Conservation (phyloP, 1,140 invertebrate genomes). For the Carcinoscorpius rotundicauda region DNA sequence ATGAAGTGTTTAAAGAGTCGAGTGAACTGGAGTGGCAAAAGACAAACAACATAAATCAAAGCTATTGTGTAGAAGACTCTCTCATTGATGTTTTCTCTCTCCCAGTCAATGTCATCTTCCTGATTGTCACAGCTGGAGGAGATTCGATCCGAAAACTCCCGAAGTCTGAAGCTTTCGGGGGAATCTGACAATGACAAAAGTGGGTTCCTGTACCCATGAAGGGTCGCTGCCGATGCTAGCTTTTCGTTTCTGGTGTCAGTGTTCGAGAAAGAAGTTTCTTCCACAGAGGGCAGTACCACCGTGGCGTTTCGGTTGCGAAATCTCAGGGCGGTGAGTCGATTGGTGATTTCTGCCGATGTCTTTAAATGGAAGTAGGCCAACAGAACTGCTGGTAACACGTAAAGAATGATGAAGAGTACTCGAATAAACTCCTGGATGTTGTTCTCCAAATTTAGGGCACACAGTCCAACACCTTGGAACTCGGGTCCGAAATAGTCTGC, state of each 20-base stretch:
- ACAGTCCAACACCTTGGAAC: constrained; percentile 29
- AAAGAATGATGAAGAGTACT: constrained; percentile 40
- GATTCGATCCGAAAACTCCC: constrained; percentile 2
- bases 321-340: too few species aligned
- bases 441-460: constrained; percentile 31
- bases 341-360: constrained; percentile 46
- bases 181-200: too few species aligned
- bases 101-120: constrained; percentile 48
- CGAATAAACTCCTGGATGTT: constrained; percentile 35
- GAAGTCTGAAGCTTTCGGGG: not conserved
- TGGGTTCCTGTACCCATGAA: too few species aligned
- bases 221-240: too few species aligned
- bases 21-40: constrained; percentile 53
- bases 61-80: constrained; percentile 52
- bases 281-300: too few species aligned
- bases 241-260: too few species aligned
- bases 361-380: constrained; percentile 48
- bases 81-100: constrained; percentile 50
- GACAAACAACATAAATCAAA: constrained; percentile 47
- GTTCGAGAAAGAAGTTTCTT: too few species aligned
- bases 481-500: constrained; percentile 36
- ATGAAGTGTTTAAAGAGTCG: constrained; percentile 49
- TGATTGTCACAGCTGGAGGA: constrained; percentile 30
- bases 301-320: too few species aligned
- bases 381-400: constrained; percentile 47